Evolutionary conservation across 1,140 invertebrate species (phyloP), one percentile per base, ranked within the genome.

Genomic region (Drosophila arizonae): DNA sequence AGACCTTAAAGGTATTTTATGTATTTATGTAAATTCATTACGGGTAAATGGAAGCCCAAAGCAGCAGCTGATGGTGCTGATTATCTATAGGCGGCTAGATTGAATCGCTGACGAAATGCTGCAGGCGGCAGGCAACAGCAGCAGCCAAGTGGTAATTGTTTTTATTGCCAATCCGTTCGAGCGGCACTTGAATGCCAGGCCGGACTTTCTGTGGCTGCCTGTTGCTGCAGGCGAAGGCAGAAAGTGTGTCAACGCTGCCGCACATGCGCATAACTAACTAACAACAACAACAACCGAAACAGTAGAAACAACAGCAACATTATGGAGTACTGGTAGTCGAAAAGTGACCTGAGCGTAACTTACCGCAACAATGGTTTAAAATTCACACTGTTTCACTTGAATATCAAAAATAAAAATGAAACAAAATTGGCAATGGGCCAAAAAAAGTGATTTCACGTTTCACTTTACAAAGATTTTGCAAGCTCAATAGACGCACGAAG

Each of bases 181-280:
- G 67, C 67, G 67, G 67, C 67, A 73, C 65, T 69, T 73, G 71
- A 73, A 70, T 68, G 58, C 58, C 72, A 60, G 60, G 28, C 61
- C 51, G 69, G 57, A 73, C 57, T 48, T 73, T 62, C 56, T 64
- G 33, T 46, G 71, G 24, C 41, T 64, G 71, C 65, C 55, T 66
- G 62, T 50, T 60, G 71, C 64, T 78, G 74, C 77, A 79, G 67
- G 65, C 66, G 57, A 64, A 75, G 70, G 75, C 81, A 85, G 81
- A 86, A 86, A 86, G 81, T 86, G 79, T 86, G 81, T 86, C 81
- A 86, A 86, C 76, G 78, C 71, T 54, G 81, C 81, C 71, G 76
- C 82, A 72, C 81, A 86, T 86, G 81, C 82, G 82, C 82, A 81
- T 66, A 71, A 51, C 57, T 67, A 61, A 24, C 21, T 17, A 24